A percentile compares a stretch with the other conserved stretches of the same genome.
Evolutionary conservation across 1,140 invertebrate genomes (phyloP).

Genomic region (Holotrichia oblita): DNA sequence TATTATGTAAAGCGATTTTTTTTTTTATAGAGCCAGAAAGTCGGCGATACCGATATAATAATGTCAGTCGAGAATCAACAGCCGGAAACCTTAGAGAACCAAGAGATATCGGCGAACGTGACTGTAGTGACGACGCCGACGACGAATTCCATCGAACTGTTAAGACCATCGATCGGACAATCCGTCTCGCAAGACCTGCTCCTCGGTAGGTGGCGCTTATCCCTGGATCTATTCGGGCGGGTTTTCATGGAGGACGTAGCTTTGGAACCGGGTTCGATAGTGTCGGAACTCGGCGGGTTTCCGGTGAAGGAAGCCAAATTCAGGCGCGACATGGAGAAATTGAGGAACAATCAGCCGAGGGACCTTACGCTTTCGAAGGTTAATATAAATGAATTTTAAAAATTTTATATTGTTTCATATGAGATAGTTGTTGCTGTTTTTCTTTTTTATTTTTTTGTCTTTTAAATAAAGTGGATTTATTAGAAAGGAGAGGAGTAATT

Average conservation of each 20-base stretch:
- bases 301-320: conserved; percentile 98
- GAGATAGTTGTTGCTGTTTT: conserved; percentile 33
- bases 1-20: not conserved
- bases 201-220: conserved; percentile 92
- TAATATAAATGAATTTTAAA: conserved; percentile 47
- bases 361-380: conserved; percentile 89
- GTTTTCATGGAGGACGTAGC: conserved; percentile 99
- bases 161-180: conserved; percentile 73
- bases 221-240: conserved; percentile 94
- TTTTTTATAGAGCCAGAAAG: conserved; percentile 42
- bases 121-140: conserved; percentile 78
- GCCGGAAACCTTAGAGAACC: conserved; percentile 73
- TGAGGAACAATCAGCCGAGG: conserved; percentile 92
- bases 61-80: conserved; percentile 63
- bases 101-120: conserved; percentile 84
- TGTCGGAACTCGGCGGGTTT: conserved; percentile 96
- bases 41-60: conserved; percentile 60
- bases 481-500: conserved; percentile 32
- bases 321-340: conserved; percentile 96
- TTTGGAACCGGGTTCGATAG: conserved; percentile 93
- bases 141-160: conserved; percentile 48
- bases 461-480: conserved; percentile 38
- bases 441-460: conserved; percentile 31
- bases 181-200: conserved; percentile 90
- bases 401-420: conserved; percentile 14